Conservation (phyloP, 1,140 invertebrate genomes). For the Orius insidiosus region DNA sequence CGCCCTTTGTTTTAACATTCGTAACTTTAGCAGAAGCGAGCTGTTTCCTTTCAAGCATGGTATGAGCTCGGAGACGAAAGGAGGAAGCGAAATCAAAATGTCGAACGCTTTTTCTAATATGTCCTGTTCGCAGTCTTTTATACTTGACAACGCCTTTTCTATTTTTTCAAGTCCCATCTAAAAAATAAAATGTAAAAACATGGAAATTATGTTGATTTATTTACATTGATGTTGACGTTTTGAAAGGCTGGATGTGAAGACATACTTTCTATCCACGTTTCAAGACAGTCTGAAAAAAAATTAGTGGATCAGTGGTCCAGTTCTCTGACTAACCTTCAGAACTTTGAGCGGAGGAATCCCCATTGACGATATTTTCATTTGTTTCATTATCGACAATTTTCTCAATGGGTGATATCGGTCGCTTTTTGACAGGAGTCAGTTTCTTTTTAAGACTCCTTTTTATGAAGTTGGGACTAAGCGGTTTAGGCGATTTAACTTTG, state of each 20-base stretch:
- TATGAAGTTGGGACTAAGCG: too few relatives aligned
- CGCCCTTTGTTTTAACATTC: slow-evolving; percentile 3
- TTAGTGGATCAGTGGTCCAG: neutral
- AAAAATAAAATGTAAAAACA: neutral
- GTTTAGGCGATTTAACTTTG: neutral
- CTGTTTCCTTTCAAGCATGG: slow-evolving; percentile 12
- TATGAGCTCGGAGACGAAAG: slow-evolving; percentile 12
- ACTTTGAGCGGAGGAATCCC: too few relatives aligned
- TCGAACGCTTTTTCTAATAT: slow-evolving; percentile 16
- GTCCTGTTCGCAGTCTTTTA: slow-evolving; percentile 13
- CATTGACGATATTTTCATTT: too few relatives aligned
- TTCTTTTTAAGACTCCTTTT: too few relatives aligned
- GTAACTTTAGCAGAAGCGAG: slow-evolving; percentile 6
- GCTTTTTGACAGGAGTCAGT: too few relatives aligned
- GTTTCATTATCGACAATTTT: too few relatives aligned
- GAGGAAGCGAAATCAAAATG: slow-evolving; percentile 11
- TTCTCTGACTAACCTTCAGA: neutral
- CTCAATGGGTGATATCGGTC: too few relatives aligned
- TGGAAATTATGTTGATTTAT: neutral
- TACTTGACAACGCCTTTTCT: slow-evolving; percentile 2
- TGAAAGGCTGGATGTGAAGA: slow-evolving; percentile 9
- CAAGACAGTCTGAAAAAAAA: slow-evolving; percentile 7
- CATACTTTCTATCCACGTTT: slow-evolving; percentile 10
- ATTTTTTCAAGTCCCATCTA: slow-evolving; percentile 6
- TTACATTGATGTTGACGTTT: slow-evolving; percentile 1